These are phyloP conservation scores for Phalangium opilio DNA, from an alignment of 2,888 invertebrate species.

Conservation along the genomic window DNA sequence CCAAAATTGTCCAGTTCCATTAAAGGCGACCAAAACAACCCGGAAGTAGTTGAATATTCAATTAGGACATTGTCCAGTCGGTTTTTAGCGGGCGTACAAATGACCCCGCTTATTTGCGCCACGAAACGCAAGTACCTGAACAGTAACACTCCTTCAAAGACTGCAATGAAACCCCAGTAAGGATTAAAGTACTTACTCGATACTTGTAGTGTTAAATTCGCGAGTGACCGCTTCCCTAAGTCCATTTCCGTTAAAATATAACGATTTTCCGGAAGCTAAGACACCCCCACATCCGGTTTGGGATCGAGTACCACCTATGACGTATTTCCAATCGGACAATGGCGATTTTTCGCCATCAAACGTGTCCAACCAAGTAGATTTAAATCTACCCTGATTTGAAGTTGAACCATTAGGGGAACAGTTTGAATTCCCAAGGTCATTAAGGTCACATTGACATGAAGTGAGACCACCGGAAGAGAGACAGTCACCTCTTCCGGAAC, in stretches of 20 bases:
- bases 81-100: too few relatives aligned
- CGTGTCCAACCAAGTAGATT: too few relatives aligned
- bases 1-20: slow-evolving; percentile 26
- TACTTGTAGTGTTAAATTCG: slow-evolving; percentile 27
- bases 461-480: too few relatives aligned
- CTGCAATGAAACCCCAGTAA: too few relatives aligned
- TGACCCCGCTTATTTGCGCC: slow-evolving; percentile 28
- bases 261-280: slow-evolving; percentile 28
- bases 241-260: slow-evolving; percentile 29
- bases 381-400: too few relatives aligned
- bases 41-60: slow-evolving; percentile 30
- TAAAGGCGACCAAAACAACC: slow-evolving; percentile 28
- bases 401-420: too few relatives aligned
- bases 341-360: too few relatives aligned
- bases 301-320: slow-evolving; percentile 29
- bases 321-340: slow-evolving; percentile 23
- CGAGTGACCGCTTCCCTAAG: slow-evolving; percentile 29
- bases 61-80: slow-evolving; percentile 29
- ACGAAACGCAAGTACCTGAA: slow-evolving; percentile 30
- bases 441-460: too few relatives aligned
- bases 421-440: too few relatives aligned
- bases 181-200: slow-evolving; percentile 25
- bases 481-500: too few relatives aligned
- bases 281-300: slow-evolving; percentile 27
- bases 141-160: too few relatives aligned